Base-by-base conservation (phyloP, 23 tunicate species). In the Trididemnum nubilum region DNA sequence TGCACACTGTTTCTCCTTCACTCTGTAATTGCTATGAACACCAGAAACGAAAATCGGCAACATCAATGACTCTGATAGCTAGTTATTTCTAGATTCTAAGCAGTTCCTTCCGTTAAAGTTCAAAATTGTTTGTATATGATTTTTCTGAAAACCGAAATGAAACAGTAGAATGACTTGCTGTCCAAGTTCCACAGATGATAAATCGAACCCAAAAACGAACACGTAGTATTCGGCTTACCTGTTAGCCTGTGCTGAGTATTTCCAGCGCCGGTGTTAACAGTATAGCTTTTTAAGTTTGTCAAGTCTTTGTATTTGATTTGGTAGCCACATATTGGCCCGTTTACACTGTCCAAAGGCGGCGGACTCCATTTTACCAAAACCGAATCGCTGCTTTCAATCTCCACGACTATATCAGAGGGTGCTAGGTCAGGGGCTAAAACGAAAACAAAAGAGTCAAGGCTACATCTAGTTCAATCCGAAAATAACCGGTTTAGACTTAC, bases 351-450 rank as follows among this genome's bases (percentile, higher is more conserved):
- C 0, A 28, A 1, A 1, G 83, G 84, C 0, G 82, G 90, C 0
- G 83, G 84, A 32, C 38, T 34, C 90, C 90, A 85, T 19, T 28
- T 34, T 2, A 85, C 79, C 19, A 54, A 15, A 31, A 78, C 90
- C 4, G 39, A 29, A 60, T 70, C 77, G 3, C 77, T 71, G 51
- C 71, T 37, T 36, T 69, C 84, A 29, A 58, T 19, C 2, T 27
- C 31, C 33, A 79, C 84, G 0, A 61, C 39, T 32, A 85, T 44
- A 38, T 85, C 80, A 7, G 4, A 39, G 9, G 90, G 90, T 2
- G 90, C 65, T 15, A 9, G 35, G 2, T 71, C 73, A 23, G 90
- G 90, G 4, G 36, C 90, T 85, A 36, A 38, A 73, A n/a, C n/a
- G n/a, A n/a, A n/a, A n/a, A n/a, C n/a, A 23, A 70, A 80, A 31